These are phyloP conservation scores for Ambastaia sidthimunki DNA, from an alignment of 2,797 vertebrate genomes.

Conservation along the genomic window DNA sequence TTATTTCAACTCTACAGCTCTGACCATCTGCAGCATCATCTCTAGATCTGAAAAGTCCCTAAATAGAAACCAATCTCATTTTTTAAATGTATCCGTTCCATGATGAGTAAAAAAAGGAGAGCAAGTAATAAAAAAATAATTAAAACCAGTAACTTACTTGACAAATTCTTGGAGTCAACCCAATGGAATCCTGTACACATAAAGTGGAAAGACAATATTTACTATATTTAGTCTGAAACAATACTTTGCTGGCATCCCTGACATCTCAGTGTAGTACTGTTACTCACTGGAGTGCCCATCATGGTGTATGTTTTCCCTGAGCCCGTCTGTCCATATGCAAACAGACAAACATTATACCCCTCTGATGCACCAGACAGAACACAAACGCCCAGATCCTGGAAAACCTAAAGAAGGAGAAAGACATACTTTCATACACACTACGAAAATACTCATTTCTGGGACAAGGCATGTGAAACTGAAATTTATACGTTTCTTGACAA, in stretches of 20 bases:
- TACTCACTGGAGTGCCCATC: slow-evolving; percentile 95
- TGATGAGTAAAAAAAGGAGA: neutral
- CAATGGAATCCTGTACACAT: slow-evolving; percentile 84
- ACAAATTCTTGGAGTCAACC: slow-evolving; percentile 95
- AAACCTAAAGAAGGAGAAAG: slow-evolving; percentile 80
- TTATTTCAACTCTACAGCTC: slow-evolving; percentile 91
- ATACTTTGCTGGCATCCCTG: neutral
- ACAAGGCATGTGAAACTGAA: neutral
- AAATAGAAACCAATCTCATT: slow-evolving; percentile 13
- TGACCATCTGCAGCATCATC: slow-evolving; percentile 79
- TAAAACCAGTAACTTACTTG: slow-evolving; percentile 79
- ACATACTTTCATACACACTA: neutral
- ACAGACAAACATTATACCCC: slow-evolving; percentile 97
- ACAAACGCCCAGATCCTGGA: slow-evolving; percentile 93
- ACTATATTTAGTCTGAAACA: too few relatives aligned
- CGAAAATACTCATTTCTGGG: too few relatives aligned
- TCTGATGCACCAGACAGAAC: slow-evolving; percentile 88
- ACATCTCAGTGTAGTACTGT: neutral
- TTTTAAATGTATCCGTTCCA: neutral
- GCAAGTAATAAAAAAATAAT: slow-evolving; percentile 23
- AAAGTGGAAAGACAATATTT: slow-evolving; percentile 7
- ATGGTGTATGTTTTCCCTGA: slow-evolving; percentile 99
- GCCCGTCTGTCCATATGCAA: slow-evolving; percentile 98
- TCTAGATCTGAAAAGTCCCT: slow-evolving; percentile 90
- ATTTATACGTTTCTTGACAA: neutral